A percentile compares a stretch with the other conserved stretches of the same genome.
phyloP scores from a whole-genome alignment of 2,888 invertebrate genomes.

The Andrena flavipes region DNA sequence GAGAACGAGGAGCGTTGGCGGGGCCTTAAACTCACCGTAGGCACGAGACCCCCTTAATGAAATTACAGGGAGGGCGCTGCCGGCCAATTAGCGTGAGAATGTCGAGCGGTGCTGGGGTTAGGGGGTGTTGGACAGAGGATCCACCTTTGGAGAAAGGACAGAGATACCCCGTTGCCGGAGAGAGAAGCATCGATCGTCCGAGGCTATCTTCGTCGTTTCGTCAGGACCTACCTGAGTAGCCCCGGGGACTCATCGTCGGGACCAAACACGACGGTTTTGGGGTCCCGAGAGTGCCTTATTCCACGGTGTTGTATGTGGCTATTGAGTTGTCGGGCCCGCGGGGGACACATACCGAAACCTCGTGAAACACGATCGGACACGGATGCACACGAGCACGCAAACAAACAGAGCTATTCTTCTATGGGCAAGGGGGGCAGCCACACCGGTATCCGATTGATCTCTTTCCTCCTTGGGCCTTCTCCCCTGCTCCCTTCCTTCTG shows the following conservation, averaged over 20 bases:
- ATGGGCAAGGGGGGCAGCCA: constrained; percentile 50
- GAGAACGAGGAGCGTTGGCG: constrained; percentile 63
- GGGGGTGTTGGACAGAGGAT: constrained; percentile 73
- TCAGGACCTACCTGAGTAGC: constrained; percentile 77
- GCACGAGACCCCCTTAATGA: constrained; percentile 82
- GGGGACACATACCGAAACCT: constrained; percentile 79
- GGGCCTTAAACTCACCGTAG: constrained; percentile 70
- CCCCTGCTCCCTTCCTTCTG: constrained; percentile 36
- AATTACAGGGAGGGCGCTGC: constrained; percentile 81
- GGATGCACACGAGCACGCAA: constrained; percentile 82
- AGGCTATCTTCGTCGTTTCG: constrained; percentile 68
- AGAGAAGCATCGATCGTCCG: constrained; percentile 46
- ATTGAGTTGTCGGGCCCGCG: constrained; percentile 82
- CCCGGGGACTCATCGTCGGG: constrained; percentile 69
- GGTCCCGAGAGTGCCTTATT: constrained; percentile 69
- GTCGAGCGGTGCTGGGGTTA: constrained; percentile 72
- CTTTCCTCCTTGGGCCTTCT: constrained; percentile 47
- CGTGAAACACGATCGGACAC: constrained; percentile 83
- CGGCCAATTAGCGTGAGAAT: constrained; percentile 83
- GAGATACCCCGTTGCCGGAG: constrained; percentile 17
- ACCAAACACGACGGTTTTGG: constrained; percentile 69
- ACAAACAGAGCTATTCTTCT: constrained; percentile 78
- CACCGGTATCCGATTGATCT: constrained; percentile 72
- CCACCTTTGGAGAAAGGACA: constrained; percentile 42
- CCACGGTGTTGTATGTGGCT: constrained; percentile 73